Evolutionary conservation across 1,140 invertebrate genomes (phyloP).

Genomic region (Gerris buenoi): DNA sequence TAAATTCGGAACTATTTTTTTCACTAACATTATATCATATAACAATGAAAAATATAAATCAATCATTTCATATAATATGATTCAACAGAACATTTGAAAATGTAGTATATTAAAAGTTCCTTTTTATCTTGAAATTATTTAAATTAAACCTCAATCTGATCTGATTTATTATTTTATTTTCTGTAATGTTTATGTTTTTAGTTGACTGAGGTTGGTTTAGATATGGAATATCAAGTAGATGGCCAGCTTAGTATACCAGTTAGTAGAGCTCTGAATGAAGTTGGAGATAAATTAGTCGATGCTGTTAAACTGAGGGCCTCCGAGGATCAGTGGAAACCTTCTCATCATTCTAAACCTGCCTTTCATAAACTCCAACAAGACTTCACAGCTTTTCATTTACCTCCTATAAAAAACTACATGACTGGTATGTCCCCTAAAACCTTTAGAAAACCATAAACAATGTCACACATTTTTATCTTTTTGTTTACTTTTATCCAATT

Average conservation of each 20-base stretch:
- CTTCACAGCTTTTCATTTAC: slow-evolving; percentile 7
- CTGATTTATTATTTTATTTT: background rate
- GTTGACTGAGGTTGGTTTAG: slow-evolving; percentile 55
- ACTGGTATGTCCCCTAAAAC: slow-evolving; percentile 37
- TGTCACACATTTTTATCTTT: too few relatives aligned
- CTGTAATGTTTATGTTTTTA: slow-evolving; percentile 31
- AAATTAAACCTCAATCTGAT: background rate
- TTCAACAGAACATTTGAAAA: background rate
- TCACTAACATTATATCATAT: too few relatives aligned
- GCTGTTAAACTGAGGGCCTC: slow-evolving; percentile 48
- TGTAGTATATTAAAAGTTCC: background rate
- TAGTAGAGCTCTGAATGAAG: slow-evolving; percentile 42
- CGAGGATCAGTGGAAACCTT: slow-evolving; percentile 56
- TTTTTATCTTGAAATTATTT: background rate
- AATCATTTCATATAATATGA: too few relatives aligned
- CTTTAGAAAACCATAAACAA: too few relatives aligned
- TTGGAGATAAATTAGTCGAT: slow-evolving; percentile 57
- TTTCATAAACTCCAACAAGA: slow-evolving; percentile 13
- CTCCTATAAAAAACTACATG: slow-evolving; percentile 28
- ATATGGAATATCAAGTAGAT: slow-evolving; percentile 71
- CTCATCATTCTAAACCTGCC: slow-evolving; percentile 40
- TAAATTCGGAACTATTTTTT: too few relatives aligned
- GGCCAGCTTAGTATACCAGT: slow-evolving; percentile 54
- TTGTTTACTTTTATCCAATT: too few relatives aligned
- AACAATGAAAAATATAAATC: too few relatives aligned